Conservation (phyloP, 2,888 invertebrate genomes). For the Homarus gammarus region DNA sequence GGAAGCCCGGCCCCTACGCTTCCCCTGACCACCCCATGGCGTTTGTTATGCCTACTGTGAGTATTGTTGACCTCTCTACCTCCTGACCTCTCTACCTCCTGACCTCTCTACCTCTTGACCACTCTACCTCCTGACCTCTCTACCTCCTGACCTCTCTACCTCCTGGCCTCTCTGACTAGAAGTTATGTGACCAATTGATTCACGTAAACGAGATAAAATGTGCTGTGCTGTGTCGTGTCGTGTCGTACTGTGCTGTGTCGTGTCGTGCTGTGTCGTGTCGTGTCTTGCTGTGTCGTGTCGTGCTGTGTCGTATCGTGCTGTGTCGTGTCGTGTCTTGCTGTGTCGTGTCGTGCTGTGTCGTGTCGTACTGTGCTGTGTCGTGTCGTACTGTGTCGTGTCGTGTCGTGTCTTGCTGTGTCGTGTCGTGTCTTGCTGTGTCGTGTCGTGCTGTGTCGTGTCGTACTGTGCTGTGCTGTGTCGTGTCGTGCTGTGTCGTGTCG, state of each 20-base stretch:
- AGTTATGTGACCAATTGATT: too few species aligned
- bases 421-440: conserved; percentile 7
- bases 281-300: neutral
- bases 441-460: conserved; percentile 27
- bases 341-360: neutral
- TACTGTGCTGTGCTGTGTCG: conserved; percentile 18
- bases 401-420: conserved; percentile 17
- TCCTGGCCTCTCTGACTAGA: too few species aligned
- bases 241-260: neutral
- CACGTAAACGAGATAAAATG: too few species aligned
- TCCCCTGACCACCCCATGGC: conserved; percentile 62
- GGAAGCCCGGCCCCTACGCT: conserved; percentile 46
- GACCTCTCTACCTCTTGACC: too few species aligned
- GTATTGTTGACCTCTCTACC: neutral
- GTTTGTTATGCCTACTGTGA: conserved; percentile 57
- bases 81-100: neutral
- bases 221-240: neutral
- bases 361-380: neutral
- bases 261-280: neutral
- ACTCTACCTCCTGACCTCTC: neutral
- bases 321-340: neutral
- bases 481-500: conserved; percentile 27
- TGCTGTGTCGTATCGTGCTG: neutral
- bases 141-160: neutral
- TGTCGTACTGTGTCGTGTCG: neutral